These are phyloP conservation scores for Sturmia bella DNA, from an alignment of 2,888 invertebrate species.

Conservation along the genomic window DNA sequence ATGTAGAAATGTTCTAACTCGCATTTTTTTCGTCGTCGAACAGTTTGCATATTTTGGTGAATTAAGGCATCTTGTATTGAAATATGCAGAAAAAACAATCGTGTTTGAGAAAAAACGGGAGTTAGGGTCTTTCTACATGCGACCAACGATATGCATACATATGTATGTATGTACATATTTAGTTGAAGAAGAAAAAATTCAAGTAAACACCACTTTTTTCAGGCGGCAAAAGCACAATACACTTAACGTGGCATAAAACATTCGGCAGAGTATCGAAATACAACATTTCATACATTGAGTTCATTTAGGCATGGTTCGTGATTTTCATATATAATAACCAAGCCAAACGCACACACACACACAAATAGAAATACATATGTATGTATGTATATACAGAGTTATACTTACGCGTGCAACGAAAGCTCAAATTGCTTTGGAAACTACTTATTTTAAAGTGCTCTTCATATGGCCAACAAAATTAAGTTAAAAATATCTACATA, in stretches of 20 bases:
- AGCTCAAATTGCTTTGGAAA: constrained; percentile 39
- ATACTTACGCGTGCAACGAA: constrained; percentile 30
- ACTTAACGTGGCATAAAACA: constrained; percentile 51
- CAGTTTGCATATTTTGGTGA: no score
- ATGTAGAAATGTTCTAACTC: no score
- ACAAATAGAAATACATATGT: no score
- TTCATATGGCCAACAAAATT: constrained; percentile 38
- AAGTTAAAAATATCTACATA: constrained; percentile 8
- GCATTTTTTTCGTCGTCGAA: no score
- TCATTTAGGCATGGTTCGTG: constrained; percentile 57
- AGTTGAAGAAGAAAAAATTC: no score
- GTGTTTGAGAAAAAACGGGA: no score
- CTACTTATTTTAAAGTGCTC: constrained; percentile 35
- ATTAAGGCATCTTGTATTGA: no score
- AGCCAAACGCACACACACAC: constrained; percentile 27
- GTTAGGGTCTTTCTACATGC: no score
- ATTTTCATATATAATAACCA: constrained; percentile 63
- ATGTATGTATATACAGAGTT: no score
- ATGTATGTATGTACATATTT: no score
- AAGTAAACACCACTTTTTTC: constrained; percentile 6
- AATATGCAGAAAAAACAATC: no score
- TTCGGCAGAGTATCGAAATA: constrained; percentile 17
- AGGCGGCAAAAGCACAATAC: neutral
- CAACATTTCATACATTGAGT: constrained; percentile 22
- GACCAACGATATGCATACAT: no score